Evolutionary conservation across 2,888 invertebrate species (phyloP).

Genomic region (Acleris laterana): DNA sequence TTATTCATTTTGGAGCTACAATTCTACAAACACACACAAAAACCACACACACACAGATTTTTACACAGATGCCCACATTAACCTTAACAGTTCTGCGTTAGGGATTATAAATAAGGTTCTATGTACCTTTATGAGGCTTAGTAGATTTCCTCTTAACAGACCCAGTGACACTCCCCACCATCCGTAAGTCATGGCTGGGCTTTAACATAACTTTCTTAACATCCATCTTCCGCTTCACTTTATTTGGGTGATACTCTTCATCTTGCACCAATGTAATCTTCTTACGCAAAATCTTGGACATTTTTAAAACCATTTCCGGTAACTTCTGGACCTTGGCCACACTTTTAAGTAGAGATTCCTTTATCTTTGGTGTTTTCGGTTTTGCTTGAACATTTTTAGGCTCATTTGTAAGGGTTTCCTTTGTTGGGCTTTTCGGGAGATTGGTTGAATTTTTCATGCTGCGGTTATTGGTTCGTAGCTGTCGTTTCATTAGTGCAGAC

Average conservation of each 20-base stretch:
- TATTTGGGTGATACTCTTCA: constrained; percentile 61
- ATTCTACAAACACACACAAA: too few relatives aligned
- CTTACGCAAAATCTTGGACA: constrained; percentile 20
- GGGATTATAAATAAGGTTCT: too few relatives aligned
- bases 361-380: constrained; percentile 36
- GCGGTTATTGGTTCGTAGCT: constrained; percentile 44
- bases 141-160: constrained; percentile 61
- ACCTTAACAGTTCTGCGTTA: too few relatives aligned
- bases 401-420: not conserved
- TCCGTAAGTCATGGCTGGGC: constrained; percentile 56
- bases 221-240: constrained; percentile 49
- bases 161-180: constrained; percentile 50
- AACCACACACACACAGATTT: too few relatives aligned
- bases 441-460: constrained; percentile 43
- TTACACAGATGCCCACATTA: too few relatives aligned
- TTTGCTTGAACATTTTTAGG: constrained; percentile 39
- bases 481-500: constrained; percentile 51
- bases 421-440: constrained; percentile 42
- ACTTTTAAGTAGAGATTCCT: constrained; percentile 36
- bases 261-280: constrained; percentile 13
- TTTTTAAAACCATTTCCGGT: constrained; percentile 25
- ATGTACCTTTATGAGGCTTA: constrained; percentile 57
- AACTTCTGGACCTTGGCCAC: constrained; percentile 38
- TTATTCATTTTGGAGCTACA: too few relatives aligned
- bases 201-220: constrained; percentile 56